Evolutionary conservation across 2,888 invertebrate genomes (phyloP).

Genomic region (Scaptomyza parva): DNA sequence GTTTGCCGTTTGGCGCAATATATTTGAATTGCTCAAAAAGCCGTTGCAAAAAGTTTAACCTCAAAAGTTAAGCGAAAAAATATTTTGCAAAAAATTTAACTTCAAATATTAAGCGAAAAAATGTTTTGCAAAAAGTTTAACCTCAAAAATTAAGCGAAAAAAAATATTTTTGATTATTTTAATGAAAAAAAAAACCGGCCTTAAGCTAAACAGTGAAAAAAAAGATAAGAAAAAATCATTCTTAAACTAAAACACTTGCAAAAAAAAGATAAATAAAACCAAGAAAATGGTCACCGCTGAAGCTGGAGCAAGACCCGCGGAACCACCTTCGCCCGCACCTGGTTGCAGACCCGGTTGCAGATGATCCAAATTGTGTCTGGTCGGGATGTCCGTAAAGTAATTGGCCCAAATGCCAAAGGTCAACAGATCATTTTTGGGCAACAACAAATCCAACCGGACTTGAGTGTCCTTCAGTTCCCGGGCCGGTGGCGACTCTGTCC

Average conservation of each 20-base stretch:
- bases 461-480: conserved; percentile 17
- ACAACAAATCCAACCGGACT: conserved; percentile 48
- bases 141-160: background rate
- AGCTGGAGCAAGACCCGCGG: background rate
- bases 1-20: conserved; percentile 22
- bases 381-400: conserved; percentile 62
- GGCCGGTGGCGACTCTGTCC: conserved; percentile 48
- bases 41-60: background rate
- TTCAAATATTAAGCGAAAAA: background rate
- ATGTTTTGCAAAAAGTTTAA: background rate
- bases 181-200: background rate
- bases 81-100: background rate
- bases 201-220: background rate
- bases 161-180: no score
- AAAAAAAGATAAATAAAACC: background rate
- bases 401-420: conserved; percentile 83
- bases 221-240: background rate
- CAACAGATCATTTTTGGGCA: conserved; percentile 75
- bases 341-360: no score
- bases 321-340: background rate
- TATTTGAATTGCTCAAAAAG: conserved; percentile 24
- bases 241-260: background rate
- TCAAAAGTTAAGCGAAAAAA: no score
- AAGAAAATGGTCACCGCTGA: background rate
- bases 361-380: conserved; percentile 67